These are phyloP conservation scores for Crotalus horridus DNA, from an alignment of 2,113 vertebrate species.

Conservation along the genomic window DNA sequence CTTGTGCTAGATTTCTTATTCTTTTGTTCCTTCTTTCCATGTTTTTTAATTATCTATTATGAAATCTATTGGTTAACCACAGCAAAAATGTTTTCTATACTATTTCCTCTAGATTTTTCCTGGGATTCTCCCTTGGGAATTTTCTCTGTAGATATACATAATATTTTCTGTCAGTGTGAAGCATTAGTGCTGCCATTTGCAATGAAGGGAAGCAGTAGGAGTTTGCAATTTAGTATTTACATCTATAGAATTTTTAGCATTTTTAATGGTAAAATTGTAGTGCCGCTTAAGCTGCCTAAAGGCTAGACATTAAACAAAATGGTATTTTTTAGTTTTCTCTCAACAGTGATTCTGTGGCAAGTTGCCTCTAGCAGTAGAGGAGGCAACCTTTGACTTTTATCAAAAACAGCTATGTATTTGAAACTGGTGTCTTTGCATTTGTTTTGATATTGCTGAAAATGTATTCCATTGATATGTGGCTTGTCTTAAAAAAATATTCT, in stretches of 20 bases:
- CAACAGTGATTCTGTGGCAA: background rate
- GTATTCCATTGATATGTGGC: background rate
- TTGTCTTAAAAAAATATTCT: background rate
- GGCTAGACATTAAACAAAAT: conserved; percentile 25
- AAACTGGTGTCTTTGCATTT: background rate
- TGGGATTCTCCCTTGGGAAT: background rate
- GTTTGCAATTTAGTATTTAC: background rate
- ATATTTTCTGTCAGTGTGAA: background rate
- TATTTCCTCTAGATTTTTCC: background rate
- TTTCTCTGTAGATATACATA: background rate
- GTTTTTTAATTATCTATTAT: background rate
- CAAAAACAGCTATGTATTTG: rapidly evolving
- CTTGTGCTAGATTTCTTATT: background rate
- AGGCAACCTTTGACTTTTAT: background rate
- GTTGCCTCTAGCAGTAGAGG: conserved; percentile 24
- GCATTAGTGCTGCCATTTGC: background rate
- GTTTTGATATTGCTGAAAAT: conserved; percentile 9
- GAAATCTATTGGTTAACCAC: background rate
- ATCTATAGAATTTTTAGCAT: background rate
- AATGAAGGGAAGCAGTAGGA: background rate
- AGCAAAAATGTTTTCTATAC: background rate
- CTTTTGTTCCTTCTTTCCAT: background rate
- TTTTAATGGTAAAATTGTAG: background rate
- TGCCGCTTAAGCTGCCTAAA: background rate
- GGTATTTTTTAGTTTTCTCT: background rate